Evolutionary conservation across 2,113 vertebrate species (phyloP), one percentile per base, ranked within the genome.

Genomic region (Halcyon malimbica): DNA sequence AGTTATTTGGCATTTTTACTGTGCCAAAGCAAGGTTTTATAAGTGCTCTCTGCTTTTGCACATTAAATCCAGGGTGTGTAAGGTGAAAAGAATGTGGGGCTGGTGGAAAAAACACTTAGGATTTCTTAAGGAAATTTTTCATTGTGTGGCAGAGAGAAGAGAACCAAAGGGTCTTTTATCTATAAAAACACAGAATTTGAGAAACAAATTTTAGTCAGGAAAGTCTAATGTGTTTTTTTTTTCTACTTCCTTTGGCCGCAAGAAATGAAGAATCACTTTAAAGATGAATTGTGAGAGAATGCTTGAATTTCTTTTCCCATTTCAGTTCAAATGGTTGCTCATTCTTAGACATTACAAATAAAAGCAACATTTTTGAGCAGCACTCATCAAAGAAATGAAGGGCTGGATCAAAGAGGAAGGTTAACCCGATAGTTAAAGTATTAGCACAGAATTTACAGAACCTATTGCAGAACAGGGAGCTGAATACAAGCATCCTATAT

Each of bases 161-260:
- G 65, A 89, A 87, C 48, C 41, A 88, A 85, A 94, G 6, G 31
- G 63, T 62, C 85, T 96, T 96, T 95, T 80, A 96, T 93, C 77
- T 93, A 57, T 57, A 85, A 82, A 91, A 93, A 62, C 16, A 82
- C 19, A 82, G 57, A 94, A 96, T 95, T 96, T 89, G 93, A 96
- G 81, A 94, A 97, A 57, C 89, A 95, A 97, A 96, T 93, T 96
- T 93, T 82, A 89, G 18, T 21, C 62, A 76, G 81, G 69, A 79
- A 96, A 71, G 53, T 46, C 62, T 89, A 56, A 82, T 94, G 44
- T 13, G 14, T 28, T 53, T 35, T 7, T 57, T 89, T 96, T 89
- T 89, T 85, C 63, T 83, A 63, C 82, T 95, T 96, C 90, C 90
- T 96, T 86, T 96, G 94, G 90, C 95, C 90, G 94, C n/a, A 67